Conservation (phyloP, 2,888 invertebrate genomes). For the Caenorhabditis panamensis region DNA sequence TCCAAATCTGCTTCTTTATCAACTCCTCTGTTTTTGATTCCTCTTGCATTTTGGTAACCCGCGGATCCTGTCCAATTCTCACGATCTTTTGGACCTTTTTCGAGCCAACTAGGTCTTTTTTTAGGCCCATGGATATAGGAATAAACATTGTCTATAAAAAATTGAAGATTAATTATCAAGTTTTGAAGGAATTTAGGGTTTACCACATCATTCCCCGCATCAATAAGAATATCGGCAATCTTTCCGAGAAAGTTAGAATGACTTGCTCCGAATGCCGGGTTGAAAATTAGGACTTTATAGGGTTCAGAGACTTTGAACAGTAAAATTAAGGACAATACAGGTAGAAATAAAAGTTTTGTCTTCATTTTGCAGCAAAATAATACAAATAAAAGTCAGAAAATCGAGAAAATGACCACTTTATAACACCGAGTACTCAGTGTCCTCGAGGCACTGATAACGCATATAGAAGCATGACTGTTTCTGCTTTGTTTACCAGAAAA, state of each 20-base stretch:
- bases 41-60: conserved; percentile 18
- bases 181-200: no score
- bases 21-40: conserved; percentile 22
- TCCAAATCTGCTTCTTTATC: conserved; percentile 46
- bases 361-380: no score
- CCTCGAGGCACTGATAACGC: no score
- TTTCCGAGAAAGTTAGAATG: conserved; percentile 64
- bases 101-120: conserved; percentile 47
- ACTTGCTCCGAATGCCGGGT: conserved; percentile 61
- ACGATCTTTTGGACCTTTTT: conserved; percentile 51
- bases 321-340: no score
- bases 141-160: conserved; percentile 58
- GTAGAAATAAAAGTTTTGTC: no score
- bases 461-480: no score
- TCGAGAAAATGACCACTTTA: no score
- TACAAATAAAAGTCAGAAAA: no score
- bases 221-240: conserved; percentile 60
- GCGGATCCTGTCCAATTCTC: conserved; percentile 42
- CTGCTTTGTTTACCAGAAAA: no score
- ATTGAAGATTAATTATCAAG: no score
- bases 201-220: conserved; percentile 65
- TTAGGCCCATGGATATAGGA: conserved; percentile 26
- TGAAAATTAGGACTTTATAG: conserved; percentile 63
- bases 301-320: no score
- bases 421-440: no score